A percentile compares a stretch with the other conserved stretches of the same genome.
These are phyloP conservation scores for Anarrhichthys ocellatus DNA, from an alignment of 2,113 vertebrate genomes.

Conservation along the genomic window DNA sequence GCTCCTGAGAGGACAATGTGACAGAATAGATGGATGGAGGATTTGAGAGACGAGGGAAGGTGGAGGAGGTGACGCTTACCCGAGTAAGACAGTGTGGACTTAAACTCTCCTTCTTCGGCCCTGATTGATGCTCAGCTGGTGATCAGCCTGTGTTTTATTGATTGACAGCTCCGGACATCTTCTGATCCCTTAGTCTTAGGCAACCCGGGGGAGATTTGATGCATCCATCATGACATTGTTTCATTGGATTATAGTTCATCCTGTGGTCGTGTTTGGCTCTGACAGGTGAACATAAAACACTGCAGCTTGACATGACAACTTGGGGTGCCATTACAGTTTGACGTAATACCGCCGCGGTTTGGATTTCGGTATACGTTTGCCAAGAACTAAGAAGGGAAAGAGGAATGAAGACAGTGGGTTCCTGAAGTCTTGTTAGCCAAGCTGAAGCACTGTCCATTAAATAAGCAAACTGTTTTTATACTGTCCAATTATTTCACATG, in stretches of 20 bases:
- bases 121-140: constrained; percentile 29
- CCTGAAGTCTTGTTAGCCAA: constrained; percentile 39
- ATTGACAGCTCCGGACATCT: constrained; percentile 26
- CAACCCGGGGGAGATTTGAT: not conserved
- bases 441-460: not conserved
- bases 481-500: not conserved
- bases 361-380: constrained; percentile 50
- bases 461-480: not conserved
- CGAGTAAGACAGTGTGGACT: not conserved
- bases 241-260: constrained; percentile 41
- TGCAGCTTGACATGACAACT: constrained; percentile 35
- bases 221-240: constrained; percentile 9
- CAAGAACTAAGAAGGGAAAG: constrained; percentile 62
- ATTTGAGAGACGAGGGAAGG: not conserved
- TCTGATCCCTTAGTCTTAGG: constrained; percentile 20
- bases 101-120: not conserved
- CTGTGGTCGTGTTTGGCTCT: constrained; percentile 9
- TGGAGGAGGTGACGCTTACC: constrained; percentile 10
- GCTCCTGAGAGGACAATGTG: not conserved
- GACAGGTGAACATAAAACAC: constrained; percentile 54
- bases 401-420: constrained; percentile 43
- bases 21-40: not conserved
- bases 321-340: constrained; percentile 59
- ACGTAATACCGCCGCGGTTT: constrained; percentile 39
- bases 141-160: constrained; percentile 2